Percentiles rank a stretch among this genome's conserved stretches.
Evolutionary conservation across 2,888 invertebrate genomes (phyloP).

Genomic region (Phortica magna): DNA sequence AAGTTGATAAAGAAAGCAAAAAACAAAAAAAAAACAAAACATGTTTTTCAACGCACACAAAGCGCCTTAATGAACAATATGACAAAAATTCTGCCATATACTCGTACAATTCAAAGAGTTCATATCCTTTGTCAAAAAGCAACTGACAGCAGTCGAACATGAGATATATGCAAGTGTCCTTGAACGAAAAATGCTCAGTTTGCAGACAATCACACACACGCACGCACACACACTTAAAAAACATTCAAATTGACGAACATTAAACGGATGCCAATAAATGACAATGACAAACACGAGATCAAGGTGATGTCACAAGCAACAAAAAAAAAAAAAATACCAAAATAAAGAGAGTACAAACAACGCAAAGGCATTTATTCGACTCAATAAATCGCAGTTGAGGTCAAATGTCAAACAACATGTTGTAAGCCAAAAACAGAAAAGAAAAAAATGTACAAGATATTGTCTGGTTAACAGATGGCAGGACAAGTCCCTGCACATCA

Average conservation of each 20-base stretch:
- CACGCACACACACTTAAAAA: not conserved
- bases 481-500: slow-evolving; percentile 62
- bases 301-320: slow-evolving; percentile 37
- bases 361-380: slow-evolving; percentile 43
- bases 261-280: slow-evolving; percentile 68
- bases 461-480: slow-evolving; percentile 66
- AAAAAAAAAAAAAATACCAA: not conserved
- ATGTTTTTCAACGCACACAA: too few species aligned
- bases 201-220: not conserved
- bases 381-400: slow-evolving; percentile 62
- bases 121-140: too few species aligned
- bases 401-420: slow-evolving; percentile 52
- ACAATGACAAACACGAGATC: slow-evolving; percentile 69
- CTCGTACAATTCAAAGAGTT: too few species aligned
- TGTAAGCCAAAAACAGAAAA: slow-evolving; percentile 41
- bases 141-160: not conserved
- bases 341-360: not conserved
- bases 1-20: too few species aligned
- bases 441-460: slow-evolving; percentile 59
- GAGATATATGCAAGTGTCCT: not conserved
- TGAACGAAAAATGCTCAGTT: not conserved
- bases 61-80: too few species aligned
- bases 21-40: too few species aligned
- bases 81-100: too few species aligned
- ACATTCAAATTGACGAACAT: slow-evolving; percentile 63